These are phyloP conservation scores for Drosophila mulleri DNA, from an alignment of 2,888 invertebrate species.

Conservation along the genomic window DNA sequence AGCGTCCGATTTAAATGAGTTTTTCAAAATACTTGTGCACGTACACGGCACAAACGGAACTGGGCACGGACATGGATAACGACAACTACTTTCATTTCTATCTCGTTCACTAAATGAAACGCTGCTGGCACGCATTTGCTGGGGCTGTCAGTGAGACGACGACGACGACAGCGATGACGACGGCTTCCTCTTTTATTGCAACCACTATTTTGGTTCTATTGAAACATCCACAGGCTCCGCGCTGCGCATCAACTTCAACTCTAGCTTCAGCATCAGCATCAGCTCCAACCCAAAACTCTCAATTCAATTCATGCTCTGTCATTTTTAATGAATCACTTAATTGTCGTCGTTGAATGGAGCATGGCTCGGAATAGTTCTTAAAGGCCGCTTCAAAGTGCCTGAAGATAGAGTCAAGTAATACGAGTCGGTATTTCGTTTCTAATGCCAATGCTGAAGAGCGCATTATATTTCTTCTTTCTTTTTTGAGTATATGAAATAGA, in stretches of 20 bases:
- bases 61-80: constrained; percentile 59
- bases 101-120: constrained; percentile 41
- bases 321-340: constrained; percentile 82
- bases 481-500: constrained; percentile 6
- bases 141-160: constrained; percentile 40
- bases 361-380: constrained; percentile 44
- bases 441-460: constrained; percentile 13
- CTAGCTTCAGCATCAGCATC: constrained; percentile 7
- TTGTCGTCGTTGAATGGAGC: constrained; percentile 59
- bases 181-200: constrained; percentile 55
- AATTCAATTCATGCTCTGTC: constrained; percentile 80
- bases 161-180: constrained; percentile 31
- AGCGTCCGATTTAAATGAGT: constrained; percentile 78
- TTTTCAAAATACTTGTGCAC: constrained; percentile 80
- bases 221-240: constrained; percentile 26
- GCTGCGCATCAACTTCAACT: constrained; percentile 34
- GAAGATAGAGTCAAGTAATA: constrained; percentile 41
- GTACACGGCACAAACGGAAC: constrained; percentile 64
- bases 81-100: constrained; percentile 69
- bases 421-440: constrained; percentile 32
- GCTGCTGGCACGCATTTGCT: constrained; percentile 58
- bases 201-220: constrained; percentile 59
- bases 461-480: constrained; percentile 5
- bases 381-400: constrained; percentile 35
- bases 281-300: constrained; percentile 54